Percentiles rank a stretch among this genome's conserved stretches.
phyloP scores from a whole-genome alignment of 2,113 vertebrate genomes.

The Triplophysa dalaica region DNA sequence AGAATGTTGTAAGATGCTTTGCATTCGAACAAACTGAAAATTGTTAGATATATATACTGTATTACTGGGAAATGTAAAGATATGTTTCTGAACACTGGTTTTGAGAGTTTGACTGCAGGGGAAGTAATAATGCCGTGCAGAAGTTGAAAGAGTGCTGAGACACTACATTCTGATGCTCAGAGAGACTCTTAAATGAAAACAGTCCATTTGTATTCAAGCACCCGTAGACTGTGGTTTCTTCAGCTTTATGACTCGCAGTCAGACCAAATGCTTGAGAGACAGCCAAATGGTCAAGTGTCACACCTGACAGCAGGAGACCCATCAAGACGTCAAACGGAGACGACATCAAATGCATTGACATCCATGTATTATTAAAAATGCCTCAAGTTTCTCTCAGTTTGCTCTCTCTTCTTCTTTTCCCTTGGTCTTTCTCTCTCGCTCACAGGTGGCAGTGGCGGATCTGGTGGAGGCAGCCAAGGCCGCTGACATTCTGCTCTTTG shows the following conservation, averaged over 20 bases:
- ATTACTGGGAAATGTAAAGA: too few relatives aligned
- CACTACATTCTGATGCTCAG: not conserved
- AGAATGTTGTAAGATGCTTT: conserved; percentile 86
- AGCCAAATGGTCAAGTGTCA: not conserved
- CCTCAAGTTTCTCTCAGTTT: not conserved
- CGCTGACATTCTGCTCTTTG: conserved; percentile 90
- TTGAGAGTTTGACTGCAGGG: not conserved
- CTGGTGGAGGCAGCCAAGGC: conserved; percentile 80
- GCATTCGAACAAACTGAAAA: not conserved
- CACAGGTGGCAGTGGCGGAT: conserved; percentile 89
- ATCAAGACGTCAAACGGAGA: not conserved
- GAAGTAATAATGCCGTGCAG: not conserved
- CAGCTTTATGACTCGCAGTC: not conserved
- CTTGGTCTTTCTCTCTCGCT: not conserved
- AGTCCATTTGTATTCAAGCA: not conserved
- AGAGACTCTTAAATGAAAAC: not conserved
- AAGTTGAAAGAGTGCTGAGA: conserved; percentile 25
- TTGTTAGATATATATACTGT: too few relatives aligned
- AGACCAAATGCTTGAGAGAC: not conserved
- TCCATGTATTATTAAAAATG: not conserved
- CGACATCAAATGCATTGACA: not conserved
- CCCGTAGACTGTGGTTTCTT: not conserved
- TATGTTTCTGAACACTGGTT: too few relatives aligned
- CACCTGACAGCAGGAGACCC: not conserved
- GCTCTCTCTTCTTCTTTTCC: not conserved